Evolutionary conservation across 2,113 vertebrate species (phyloP).

Genomic region (Setophaga coronata): DNA sequence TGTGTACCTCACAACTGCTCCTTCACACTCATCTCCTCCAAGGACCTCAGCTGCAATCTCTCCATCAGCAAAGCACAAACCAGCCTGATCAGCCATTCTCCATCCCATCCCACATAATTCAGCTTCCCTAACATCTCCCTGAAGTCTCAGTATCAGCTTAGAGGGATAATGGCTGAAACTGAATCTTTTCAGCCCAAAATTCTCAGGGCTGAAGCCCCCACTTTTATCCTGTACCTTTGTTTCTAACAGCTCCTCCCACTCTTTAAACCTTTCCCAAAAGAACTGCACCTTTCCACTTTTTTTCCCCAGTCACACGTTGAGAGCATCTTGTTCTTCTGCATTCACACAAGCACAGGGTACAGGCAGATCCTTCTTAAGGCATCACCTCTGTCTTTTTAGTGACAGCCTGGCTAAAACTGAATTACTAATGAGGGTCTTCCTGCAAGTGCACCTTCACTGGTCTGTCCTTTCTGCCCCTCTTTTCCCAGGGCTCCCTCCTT

Average conservation of each 20-base stretch:
- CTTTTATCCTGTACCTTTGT: not conserved
- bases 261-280: not conserved
- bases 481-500: not conserved
- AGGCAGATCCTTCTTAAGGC: not conserved
- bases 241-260: not conserved
- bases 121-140: not conserved
- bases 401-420: not conserved
- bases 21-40: not conserved
- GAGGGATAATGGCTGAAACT: not conserved
- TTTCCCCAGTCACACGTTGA: not conserved
- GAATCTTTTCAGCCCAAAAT: not conserved
- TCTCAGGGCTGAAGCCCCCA: not conserved
- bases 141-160: not conserved
- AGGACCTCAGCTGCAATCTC: not conserved
- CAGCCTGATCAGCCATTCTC: not conserved
- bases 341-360: not conserved
- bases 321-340: not conserved
- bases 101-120: not conserved
- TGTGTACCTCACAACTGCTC: not conserved
- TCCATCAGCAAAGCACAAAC: not conserved
- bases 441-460: not conserved
- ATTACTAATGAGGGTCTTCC: not conserved
- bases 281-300: not conserved
- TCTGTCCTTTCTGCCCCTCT: not conserved
- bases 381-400: not conserved